phyloP scores from a whole-genome alignment of 1,140 invertebrate species.

The Drosophila tani region DNA sequence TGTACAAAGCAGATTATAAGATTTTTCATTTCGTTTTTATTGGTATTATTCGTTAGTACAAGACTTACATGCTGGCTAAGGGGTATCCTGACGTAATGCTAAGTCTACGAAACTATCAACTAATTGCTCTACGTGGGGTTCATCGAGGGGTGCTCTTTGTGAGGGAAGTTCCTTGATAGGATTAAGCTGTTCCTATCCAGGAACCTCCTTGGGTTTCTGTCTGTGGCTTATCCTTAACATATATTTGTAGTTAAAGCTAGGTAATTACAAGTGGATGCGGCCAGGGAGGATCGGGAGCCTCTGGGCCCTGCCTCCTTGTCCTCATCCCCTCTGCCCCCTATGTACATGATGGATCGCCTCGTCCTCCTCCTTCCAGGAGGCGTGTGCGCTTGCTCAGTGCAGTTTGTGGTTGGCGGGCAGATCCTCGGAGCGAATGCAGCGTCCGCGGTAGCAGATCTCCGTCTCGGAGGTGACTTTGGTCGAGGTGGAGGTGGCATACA shows the following conservation, averaged over 20 bases:
- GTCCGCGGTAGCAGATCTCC: conserved; percentile 93
- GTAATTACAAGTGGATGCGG: conserved; percentile 70
- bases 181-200: conserved; percentile 11
- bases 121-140: conserved; percentile 58
- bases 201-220: conserved; percentile 5
- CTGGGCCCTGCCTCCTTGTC: conserved; percentile 4
- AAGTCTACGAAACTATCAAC: conserved; percentile 45
- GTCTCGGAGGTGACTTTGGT: conserved; percentile 92
- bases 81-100: conserved; percentile 56
- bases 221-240: conserved; percentile 59
- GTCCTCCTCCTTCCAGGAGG: conserved; percentile 8
- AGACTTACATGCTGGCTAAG: conserved; percentile 55
- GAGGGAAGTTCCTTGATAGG: not conserved
- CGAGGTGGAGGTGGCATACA: conserved; percentile 89
- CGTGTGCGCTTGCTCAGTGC: conserved; percentile 53
- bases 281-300: not conserved
- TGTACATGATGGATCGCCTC: conserved; percentile 53
- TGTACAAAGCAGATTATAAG: conserved; percentile 23
- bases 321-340: conserved; percentile 52
- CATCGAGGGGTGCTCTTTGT: conserved; percentile 14
- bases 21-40: conserved; percentile 51
- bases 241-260: conserved; percentile 75
- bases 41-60: conserved; percentile 54
- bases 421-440: conserved; percentile 90
- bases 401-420: conserved; percentile 81